Evolutionary conservation across 2,888 invertebrate species (phyloP), one percentile per base, ranked within the genome.

Genomic region (Merodon equestris): DNA sequence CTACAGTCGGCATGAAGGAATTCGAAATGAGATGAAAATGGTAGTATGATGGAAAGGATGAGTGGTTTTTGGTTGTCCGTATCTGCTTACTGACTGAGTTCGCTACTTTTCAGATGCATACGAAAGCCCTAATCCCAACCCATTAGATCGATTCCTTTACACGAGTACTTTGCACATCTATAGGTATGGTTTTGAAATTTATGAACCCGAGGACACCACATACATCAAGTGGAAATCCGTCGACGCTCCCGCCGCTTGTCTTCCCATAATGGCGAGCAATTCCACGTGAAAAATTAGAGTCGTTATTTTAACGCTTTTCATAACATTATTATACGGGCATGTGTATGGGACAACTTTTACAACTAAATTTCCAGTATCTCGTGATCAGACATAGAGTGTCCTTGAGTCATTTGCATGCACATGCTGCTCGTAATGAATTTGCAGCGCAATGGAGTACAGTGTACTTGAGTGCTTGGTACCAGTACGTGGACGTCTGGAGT

Each of bases 381-480:
- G 67, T 64, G 77, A 73, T 73, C 63, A 67, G 51, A 42, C 53
- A 56, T 63, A 18, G 48, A 77, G 72, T 67, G 77, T 68, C 72
- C 77, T 72, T 68, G 67, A 68, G 72, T 77, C 72, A 73, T 77
- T 72, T 73, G 67, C 77, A 72, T 77, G 48, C 72, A 63, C 47
- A 45, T 38, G 51, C 40, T 54, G 18, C 40, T 53, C 60, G 56
- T 48, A 67, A 72, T 77, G 67, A 48, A 72, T 77, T 77, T 67
- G 61, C 61, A 27, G 61, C 56, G 15, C 9, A 27, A 27, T 36
- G 47, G 57, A 38, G 27, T 17, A 40, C 9, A 10, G 40, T 40
- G n/a, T 36, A 27, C n/a, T 14, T 36, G 40, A 42, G 40, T 48
- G 15, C 12, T 15, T 42, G 10, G 10, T 38, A 15, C 53, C n/a